Evolutionary conservation across 2,113 vertebrate genomes (phyloP), one percentile per base, ranked within the genome.

Genomic region (Peromyscus polionotus): DNA sequence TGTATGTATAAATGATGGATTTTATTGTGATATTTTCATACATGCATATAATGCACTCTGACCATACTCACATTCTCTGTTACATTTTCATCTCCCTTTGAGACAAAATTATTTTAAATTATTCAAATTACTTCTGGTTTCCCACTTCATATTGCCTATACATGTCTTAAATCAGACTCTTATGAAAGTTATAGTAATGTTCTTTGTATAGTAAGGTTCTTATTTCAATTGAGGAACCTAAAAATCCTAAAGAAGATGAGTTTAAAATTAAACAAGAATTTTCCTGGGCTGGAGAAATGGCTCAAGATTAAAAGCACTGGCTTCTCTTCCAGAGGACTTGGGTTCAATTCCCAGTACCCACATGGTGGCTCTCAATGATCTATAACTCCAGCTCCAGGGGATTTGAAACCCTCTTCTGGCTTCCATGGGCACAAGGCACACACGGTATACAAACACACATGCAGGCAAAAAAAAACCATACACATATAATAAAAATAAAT

Each of bases 221-320:
- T 48, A 77, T 65, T 76, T 80, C 36, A 75, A 83, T 93, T 80
- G 79, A 54, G 83, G 61, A 88, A 33, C 13, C 10, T 83, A 73
- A 88, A 72, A 96, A 20, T 87, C 33, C 57, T 91, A 24, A 87
- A 93, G 48, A 93, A 93, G 75, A 68, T 91, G 76, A 80, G 48
- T 94, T 93, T 76, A 92, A 91, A 73, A 89, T 22, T 54, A 88
- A 91, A 33, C 11, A 95, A 95, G 39, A 88, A 59, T 79, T 97
- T 42, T 42, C 57, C n/a, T 84, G 57, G 36, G 22, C 22, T 61
- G 22, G 80, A 63, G 59, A 42, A 83, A 28, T 17, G 57, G 22
- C 57, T 84, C 57, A 28, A 36, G 6, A 36, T 61, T 28, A 61
- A 83, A 20, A 61, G 59, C n/a, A 39, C 12, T 61, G 57, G 8